phyloP scores from a whole-genome alignment of 2,888 invertebrate species.

The Drosophila cyrtoloma region DNA sequence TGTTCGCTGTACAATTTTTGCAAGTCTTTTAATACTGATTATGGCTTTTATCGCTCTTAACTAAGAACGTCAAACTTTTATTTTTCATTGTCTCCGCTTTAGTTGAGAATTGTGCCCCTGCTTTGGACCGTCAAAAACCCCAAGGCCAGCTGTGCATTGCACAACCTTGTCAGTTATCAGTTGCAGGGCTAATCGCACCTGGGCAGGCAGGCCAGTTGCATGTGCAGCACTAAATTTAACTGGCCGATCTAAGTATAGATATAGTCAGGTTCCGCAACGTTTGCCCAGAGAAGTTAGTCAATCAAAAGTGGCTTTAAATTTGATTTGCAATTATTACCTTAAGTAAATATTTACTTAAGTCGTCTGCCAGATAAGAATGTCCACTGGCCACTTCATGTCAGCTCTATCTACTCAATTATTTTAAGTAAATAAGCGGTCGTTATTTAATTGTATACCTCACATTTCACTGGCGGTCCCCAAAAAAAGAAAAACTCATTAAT shows the following conservation, averaged over 20 bases:
- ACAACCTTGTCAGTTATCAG: constrained; percentile 26
- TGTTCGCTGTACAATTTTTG: background rate
- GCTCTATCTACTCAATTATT: constrained; percentile 47
- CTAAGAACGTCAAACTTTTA: constrained; percentile 26
- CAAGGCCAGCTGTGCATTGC: constrained; percentile 20
- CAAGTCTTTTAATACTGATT: background rate
- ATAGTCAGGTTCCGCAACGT: constrained; percentile 33
- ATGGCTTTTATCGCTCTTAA: background rate
- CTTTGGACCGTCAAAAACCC: background rate
- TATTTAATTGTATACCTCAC: constrained; percentile 48
- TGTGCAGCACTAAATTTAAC: background rate
- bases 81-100: constrained; percentile 23
- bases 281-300: constrained; percentile 3
- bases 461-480: constrained; percentile 39
- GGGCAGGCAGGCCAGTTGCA: background rate
- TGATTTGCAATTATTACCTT: constrained; percentile 43
- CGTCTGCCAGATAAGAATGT: constrained; percentile 47
- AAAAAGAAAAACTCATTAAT: constrained; percentile 56
- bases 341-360: constrained; percentile 54
- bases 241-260: background rate
- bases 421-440: constrained; percentile 55
- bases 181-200: constrained; percentile 29
- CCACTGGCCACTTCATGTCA: constrained; percentile 49
- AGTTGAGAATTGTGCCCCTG: constrained; percentile 28
- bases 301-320: constrained; percentile 27